Evolutionary conservation across 2,888 invertebrate genomes (phyloP), one percentile per base, ranked within the genome.

Genomic region (Dynastes tityus): DNA sequence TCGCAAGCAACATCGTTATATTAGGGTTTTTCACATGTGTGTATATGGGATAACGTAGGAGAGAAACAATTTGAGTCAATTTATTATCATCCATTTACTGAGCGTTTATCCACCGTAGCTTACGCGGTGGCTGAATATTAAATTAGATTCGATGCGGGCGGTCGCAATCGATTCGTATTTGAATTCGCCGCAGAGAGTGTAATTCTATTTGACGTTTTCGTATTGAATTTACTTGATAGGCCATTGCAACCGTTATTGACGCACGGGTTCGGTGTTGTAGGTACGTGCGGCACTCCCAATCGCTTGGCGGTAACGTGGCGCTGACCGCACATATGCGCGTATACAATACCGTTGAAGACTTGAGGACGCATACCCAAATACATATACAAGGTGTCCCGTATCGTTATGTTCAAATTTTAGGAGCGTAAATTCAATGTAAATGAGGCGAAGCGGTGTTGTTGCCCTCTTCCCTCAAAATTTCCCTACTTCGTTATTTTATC

Each of bases 191-290:
- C 73, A 73, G 73, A 67, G 73, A 49, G 11, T 22, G 73, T 73
- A 73, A 73, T 73, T 73, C 73, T 58, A 58, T 73, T 73, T 45
- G 73, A 73, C 73, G 40, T 73, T 73, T 73, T 73, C 73, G 73
- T 58, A 73, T 73, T 73, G 73, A 73, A 73, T 73, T 61, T 61
- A 73, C 73, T 73, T 73, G 73, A 73, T 73, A 73, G 73, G 73
- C 73, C 58, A 73, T 73, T 73, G 58, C 58, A 73, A 73, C 73
- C 58, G 61, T 58, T 73, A 73, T 73, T 73, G 73, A 73, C 73
- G 58, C 73, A 58, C 45, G 37, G n/a, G 37, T 58, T 58, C 58
- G 58, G 32, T 22, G 37, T 6, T 11, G 1, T 11, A 29, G 53
- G n/a, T 53, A 53, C 53, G n/a, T 53, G 13, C 16, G n/a, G 2